phyloP scores from a whole-genome alignment of 1,140 invertebrate genomes.

The Coboldia fuscipes region DNA sequence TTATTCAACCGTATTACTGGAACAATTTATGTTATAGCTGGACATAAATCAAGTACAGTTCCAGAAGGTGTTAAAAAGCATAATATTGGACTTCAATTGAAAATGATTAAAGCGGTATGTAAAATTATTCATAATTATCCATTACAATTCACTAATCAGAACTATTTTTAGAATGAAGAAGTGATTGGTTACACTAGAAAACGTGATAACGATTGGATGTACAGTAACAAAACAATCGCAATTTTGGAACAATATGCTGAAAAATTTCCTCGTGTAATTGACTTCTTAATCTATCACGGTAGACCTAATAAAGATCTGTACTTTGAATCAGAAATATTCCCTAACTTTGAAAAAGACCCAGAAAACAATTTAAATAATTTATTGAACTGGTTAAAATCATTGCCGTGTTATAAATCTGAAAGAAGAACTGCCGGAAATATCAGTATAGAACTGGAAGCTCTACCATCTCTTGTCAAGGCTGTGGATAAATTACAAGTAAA shows the following conservation, averaged over 20 bases:
- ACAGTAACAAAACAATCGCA: conserved; percentile 55
- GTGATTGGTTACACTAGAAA: conserved; percentile 65
- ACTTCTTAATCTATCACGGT: conserved; percentile 24
- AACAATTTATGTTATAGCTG: conserved; percentile 38
- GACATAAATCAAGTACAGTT: conserved; percentile 15
- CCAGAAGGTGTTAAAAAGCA: conserved; percentile 29
- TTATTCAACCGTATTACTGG: conserved; percentile 70
- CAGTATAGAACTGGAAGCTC: conserved; percentile 41
- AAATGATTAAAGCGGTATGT: conserved; percentile 62
- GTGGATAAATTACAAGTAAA: conserved; percentile 25
- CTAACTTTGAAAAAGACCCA: neutral
- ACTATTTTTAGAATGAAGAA: conserved; percentile 27
- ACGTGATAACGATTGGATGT: conserved; percentile 48
- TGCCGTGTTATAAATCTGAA: conserved; percentile 34
- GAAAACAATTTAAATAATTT: conserved; percentile 14
- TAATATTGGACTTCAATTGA: conserved; percentile 82
- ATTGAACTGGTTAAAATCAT: conserved; percentile 43
- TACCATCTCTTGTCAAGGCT: conserved; percentile 34
- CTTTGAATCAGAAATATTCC: conserved; percentile 20
- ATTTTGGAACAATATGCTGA: conserved; percentile 43
- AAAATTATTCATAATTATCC: conserved; percentile 3
- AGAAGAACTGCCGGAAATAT: conserved; percentile 40
- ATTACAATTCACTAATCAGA: conserved; percentile 3
- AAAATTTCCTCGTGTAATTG: conserved; percentile 54
- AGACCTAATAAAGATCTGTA: conserved; percentile 31